phyloP scores from a whole-genome alignment of 2,888 invertebrate species.

The Patella pellucida region DNA sequence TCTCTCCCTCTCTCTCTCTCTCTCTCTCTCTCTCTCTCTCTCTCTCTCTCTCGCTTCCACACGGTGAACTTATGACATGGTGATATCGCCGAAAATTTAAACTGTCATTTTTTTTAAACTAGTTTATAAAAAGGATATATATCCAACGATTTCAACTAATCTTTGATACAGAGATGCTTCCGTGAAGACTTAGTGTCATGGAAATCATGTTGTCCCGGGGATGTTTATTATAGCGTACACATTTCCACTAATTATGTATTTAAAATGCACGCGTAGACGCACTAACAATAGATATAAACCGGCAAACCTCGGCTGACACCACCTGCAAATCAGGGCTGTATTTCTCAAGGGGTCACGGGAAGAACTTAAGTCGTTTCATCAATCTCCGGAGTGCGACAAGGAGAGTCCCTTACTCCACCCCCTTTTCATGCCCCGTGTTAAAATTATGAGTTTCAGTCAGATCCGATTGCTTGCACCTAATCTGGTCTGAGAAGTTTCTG shows the following conservation, averaged over 20 bases:
- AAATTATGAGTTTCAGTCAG: not conserved
- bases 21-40: no score
- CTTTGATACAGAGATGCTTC: no score
- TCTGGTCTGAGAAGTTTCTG: not conserved
- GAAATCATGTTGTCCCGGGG: not conserved
- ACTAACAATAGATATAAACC: not conserved
- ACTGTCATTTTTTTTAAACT: not conserved
- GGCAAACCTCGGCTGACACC: not conserved
- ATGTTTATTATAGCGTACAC: not conserved
- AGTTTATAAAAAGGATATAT: no score
- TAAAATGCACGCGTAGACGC: constrained; percentile 2
- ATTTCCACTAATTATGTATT: not conserved
- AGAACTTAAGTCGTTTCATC: constrained; percentile 1
- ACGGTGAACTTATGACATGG: no score
- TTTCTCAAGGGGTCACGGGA: not conserved
- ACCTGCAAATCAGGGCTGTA: not conserved
- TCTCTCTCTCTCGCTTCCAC: no score
- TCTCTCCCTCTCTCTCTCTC: no score
- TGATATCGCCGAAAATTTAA: no score
- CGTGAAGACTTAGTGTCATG: not conserved
- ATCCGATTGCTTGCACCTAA: constrained; percentile 5
- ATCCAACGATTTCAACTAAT: no score
- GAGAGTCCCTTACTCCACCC: not conserved
- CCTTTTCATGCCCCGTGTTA: not conserved
- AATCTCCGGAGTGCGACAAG: not conserved